Evolutionary conservation across 2,113 vertebrate genomes (phyloP).

Genomic region (Caranx ignobilis): DNA sequence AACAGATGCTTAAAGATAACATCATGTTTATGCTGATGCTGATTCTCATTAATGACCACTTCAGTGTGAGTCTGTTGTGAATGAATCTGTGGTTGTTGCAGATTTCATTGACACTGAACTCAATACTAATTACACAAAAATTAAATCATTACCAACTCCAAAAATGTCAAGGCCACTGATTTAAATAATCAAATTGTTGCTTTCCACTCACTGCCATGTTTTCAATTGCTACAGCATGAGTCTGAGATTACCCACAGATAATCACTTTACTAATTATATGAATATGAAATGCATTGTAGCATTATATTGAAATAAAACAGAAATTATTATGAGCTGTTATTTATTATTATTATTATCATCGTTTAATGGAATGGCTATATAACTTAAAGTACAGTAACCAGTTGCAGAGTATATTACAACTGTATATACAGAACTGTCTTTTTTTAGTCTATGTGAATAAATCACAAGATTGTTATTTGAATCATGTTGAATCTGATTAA

Average conservation of each 20-base stretch:
- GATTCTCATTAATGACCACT: slow-evolving; percentile 29
- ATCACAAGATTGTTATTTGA: background rate
- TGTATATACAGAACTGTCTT: too few relatives aligned
- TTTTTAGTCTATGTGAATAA: too few relatives aligned
- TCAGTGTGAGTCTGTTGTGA: slow-evolving; percentile 12
- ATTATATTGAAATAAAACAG: too few relatives aligned
- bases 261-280: background rate
- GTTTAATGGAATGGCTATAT: too few relatives aligned
- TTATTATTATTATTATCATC: too few relatives aligned
- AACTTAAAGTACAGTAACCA: too few relatives aligned
- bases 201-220: background rate
- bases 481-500: slow-evolving; percentile 5
- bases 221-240: background rate
- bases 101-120: slow-evolving; percentile 33
- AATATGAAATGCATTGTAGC: background rate
- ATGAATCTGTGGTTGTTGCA: slow-evolving; percentile 20
- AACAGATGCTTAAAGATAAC: slow-evolving; percentile 9
- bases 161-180: slow-evolving; percentile 24
- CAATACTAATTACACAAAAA: slow-evolving; percentile 50
- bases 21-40: slow-evolving; percentile 3
- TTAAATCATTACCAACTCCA: slow-evolving; percentile 12
- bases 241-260: background rate
- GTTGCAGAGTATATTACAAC: too few relatives aligned
- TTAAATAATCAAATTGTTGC: background rate
- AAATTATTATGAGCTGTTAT: too few relatives aligned